Conservation (phyloP, 2,888 invertebrate genomes). For the Dioctria linearis region DNA sequence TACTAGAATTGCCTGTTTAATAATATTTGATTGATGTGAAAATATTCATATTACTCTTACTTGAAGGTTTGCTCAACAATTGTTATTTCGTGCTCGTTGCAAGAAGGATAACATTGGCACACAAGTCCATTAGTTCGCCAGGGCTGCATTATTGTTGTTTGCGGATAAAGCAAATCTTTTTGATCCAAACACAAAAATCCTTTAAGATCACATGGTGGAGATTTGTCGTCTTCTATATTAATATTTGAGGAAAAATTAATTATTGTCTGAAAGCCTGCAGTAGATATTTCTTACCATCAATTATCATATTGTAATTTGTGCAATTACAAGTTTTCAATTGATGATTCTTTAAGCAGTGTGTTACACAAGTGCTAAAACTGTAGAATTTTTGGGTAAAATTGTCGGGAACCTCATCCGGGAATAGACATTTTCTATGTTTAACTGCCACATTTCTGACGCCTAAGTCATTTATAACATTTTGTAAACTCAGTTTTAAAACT, state of each 20-base stretch:
- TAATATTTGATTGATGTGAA: too few relatives aligned
- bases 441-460: conserved; percentile 75
- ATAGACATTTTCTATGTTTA: conserved; percentile 79
- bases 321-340: conserved; percentile 77
- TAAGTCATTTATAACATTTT: conserved; percentile 78
- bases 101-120: conserved; percentile 80
- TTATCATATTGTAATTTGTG: conserved; percentile 78
- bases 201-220: conserved; percentile 73
- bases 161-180: conserved; percentile 70
- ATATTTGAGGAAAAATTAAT: background rate
- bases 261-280: background rate
- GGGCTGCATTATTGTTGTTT: conserved; percentile 74
- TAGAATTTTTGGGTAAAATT: conserved; percentile 76
- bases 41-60: conserved; percentile 13
- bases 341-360: conserved; percentile 77
- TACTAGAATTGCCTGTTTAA: too few relatives aligned
- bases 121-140: conserved; percentile 74
- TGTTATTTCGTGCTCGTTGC: conserved; percentile 78
- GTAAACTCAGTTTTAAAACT: conserved; percentile 68
- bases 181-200: conserved; percentile 78
- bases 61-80: conserved; percentile 63
- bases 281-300: conserved; percentile 70
- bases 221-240: conserved; percentile 58
- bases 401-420: conserved; percentile 75
- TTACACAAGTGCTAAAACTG: conserved; percentile 81